These are phyloP conservation scores for Phoenicopterus ruber DNA, from an alignment of 2,113 vertebrate genomes.

Conservation along the genomic window DNA sequence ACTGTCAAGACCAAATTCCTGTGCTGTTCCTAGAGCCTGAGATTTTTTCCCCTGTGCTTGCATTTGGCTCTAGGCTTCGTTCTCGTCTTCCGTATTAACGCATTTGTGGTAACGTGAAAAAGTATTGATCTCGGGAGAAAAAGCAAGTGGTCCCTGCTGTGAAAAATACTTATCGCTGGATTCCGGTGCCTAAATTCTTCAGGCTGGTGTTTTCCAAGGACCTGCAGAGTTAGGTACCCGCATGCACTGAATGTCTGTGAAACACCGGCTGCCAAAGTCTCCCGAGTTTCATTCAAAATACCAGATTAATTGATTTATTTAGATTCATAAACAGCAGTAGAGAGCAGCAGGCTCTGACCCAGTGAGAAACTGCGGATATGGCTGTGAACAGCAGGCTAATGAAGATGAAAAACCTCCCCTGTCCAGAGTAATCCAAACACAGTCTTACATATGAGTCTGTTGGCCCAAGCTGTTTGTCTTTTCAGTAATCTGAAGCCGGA, in stretches of 20 bases:
- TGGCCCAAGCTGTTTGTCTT: slow-evolving; percentile 55
- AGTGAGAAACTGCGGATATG: neutral
- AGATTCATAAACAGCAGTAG: neutral
- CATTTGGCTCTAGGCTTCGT: neutral
- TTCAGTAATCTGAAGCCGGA: neutral
- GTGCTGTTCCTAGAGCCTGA: neutral
- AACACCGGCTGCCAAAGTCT: neutral
- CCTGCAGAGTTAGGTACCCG: neutral
- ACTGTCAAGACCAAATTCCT: neutral
- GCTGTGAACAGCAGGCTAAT: slow-evolving; percentile 32
- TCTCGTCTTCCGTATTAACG: neutral
- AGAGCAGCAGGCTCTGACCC: slow-evolving; percentile 15
- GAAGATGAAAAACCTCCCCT: slow-evolving; percentile 51
- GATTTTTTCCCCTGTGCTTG: neutral
- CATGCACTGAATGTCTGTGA: neutral
- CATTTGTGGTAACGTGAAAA: neutral
- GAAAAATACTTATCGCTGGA: neutral
- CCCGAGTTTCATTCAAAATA: neutral
- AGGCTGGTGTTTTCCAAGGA: neutral
- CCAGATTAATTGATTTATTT: slow-evolving; percentile 19
- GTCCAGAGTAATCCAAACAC: slow-evolving; percentile 10
- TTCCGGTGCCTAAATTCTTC: neutral
- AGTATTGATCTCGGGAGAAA: neutral
- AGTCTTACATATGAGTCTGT: neutral
- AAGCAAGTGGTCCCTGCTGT: neutral